Conservation (phyloP, 2,888 invertebrate species). For the Dorcus hopei region DNA sequence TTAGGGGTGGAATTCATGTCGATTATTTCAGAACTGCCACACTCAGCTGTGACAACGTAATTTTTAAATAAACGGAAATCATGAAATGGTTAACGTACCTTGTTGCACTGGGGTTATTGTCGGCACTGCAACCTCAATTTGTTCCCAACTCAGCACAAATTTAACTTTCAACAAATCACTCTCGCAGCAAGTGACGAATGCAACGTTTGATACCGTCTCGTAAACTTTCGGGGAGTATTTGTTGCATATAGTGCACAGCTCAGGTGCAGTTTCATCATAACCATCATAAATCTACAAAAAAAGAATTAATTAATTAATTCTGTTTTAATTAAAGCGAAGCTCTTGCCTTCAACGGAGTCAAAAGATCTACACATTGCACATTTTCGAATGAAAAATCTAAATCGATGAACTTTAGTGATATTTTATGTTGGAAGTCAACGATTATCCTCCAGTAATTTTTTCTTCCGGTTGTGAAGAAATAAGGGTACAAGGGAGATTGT, state of each 20-base stretch:
- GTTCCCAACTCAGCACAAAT: constrained; percentile 54
- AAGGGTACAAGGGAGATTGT: constrained; percentile 76
- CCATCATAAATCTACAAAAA: constrained; percentile 69
- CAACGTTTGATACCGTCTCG: constrained; percentile 62
- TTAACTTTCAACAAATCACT: constrained; percentile 48
- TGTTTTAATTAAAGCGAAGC: too few relatives aligned
- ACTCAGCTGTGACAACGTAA: constrained; percentile 29
- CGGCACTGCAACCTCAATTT: constrained; percentile 33
- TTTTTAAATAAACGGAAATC: too few relatives aligned
- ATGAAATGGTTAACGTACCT: too few relatives aligned
- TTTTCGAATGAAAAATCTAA: constrained; percentile 34
- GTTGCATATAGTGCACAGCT: constrained; percentile 59
- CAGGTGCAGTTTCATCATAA: constrained; percentile 60
- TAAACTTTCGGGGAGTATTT: constrained; percentile 51
- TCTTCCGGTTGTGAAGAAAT: constrained; percentile 46
- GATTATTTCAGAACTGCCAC: constrained; percentile 35
- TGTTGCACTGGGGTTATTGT: too few relatives aligned
- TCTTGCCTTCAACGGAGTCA: too few relatives aligned
- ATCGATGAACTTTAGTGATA: constrained; percentile 56
- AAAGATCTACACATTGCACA: too few relatives aligned
- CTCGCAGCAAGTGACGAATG: constrained; percentile 46
- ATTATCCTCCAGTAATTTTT: constrained; percentile 70
- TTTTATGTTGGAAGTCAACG: constrained; percentile 52
- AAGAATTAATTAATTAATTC: constrained; percentile 17
- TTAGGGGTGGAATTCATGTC: constrained; percentile 28